Percentiles rank a stretch among this genome's conserved stretches.
Evolutionary conservation across 2,113 vertebrate genomes (phyloP).

Genomic region (Lucifuga dentata): DNA sequence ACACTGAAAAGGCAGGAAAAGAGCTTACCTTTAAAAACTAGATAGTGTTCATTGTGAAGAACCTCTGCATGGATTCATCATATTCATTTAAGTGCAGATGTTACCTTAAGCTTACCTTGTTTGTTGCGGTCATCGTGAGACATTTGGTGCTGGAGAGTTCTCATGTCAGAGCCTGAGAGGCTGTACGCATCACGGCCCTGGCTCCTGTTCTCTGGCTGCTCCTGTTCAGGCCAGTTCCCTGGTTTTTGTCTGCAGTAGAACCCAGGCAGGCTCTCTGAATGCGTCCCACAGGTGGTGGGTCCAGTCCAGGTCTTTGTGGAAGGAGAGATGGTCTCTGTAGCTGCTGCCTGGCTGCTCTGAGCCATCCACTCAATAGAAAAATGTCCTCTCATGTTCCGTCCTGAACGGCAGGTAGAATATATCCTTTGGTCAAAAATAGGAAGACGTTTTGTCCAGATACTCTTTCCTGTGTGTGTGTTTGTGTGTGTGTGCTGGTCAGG

Average conservation of each 20-base stretch:
- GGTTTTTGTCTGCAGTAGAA: slow-evolving; percentile 72
- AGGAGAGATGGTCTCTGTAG: not conserved
- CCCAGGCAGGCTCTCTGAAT: slow-evolving; percentile 80
- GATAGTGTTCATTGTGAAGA: no score
- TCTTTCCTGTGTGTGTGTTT: not conserved
- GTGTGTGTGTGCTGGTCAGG: not conserved
- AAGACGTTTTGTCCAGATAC: not conserved
- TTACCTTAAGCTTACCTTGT: slow-evolving; percentile 42
- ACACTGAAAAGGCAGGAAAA: slow-evolving; percentile 32
- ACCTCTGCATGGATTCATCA: no score
- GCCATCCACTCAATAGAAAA: slow-evolving; percentile 86
- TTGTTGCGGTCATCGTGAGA: not conserved
- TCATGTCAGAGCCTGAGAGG: not conserved
- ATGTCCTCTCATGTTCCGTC: slow-evolving; percentile 71
- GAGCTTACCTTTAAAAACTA: no score
- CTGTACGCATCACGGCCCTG: not conserved
- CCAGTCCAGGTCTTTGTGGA: no score
- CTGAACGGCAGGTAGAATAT: not conserved
- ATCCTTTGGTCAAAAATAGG: not conserved
- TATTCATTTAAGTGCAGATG: no score
- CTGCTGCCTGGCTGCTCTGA: slow-evolving; percentile 78
- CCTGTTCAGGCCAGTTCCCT: not conserved
- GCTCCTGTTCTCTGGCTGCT: slow-evolving; percentile 26
- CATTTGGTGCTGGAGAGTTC: slow-evolving; percentile 1
- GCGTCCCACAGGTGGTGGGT: slow-evolving; percentile 69